phyloP scores from a whole-genome alignment of 2,113 vertebrate genomes.

The Hiodon tergisus region DNA sequence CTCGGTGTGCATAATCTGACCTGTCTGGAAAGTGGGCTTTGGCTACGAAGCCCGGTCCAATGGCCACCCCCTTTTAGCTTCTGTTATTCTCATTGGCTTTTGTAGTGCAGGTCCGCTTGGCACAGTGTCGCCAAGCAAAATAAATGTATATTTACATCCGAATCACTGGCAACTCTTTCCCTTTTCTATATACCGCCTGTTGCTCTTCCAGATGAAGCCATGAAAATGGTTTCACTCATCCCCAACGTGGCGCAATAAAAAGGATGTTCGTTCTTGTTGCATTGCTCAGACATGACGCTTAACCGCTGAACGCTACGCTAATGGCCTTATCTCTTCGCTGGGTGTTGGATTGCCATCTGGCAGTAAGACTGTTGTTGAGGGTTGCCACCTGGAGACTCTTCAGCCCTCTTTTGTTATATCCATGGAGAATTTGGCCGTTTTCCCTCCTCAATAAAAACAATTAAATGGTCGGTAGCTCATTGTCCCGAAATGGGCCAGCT shows the following conservation, averaged over 20 bases:
- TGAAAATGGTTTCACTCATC: neutral
- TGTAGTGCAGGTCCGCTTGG: too few species aligned
- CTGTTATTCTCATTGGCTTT: neutral
- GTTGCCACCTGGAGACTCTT: constrained; percentile 15
- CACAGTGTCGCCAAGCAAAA: neutral
- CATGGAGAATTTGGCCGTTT: neutral
- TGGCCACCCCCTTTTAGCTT: neutral
- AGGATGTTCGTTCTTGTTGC: neutral
- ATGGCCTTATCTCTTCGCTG: constrained; percentile 9
- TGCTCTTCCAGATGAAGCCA: neutral
- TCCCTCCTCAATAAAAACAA: constrained; percentile 10
- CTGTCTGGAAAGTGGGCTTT: neutral
- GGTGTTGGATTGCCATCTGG: constrained; percentile 20
- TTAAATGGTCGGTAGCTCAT: constrained; percentile 8
- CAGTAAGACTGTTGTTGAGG: constrained; percentile 10
- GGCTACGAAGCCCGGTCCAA: neutral
- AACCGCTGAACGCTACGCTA: constrained; percentile 6
- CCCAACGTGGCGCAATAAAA: neutral
- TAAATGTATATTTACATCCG: neutral
- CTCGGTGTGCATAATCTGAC: too few species aligned
- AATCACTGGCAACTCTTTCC: neutral
- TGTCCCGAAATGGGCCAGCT: neutral
- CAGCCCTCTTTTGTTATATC: constrained; percentile 5
- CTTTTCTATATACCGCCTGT: neutral
- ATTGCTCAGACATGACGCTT: constrained; percentile 8